Evolutionary conservation across 1,140 invertebrate genomes (phyloP).

Genomic region (Lordiphosa collinella): DNA sequence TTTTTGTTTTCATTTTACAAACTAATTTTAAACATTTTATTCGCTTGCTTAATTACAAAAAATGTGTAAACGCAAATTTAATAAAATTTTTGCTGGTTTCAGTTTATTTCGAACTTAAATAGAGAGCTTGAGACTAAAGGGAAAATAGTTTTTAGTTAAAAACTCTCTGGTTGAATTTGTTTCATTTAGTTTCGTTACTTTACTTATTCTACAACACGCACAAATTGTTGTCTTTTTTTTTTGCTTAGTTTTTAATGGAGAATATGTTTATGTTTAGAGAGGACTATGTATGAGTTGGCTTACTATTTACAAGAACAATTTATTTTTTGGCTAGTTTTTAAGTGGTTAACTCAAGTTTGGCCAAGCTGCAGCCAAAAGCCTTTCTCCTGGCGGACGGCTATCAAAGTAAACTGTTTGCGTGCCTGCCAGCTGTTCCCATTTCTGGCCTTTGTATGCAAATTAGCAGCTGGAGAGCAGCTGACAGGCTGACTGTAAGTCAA

Average conservation of each 20-base stretch:
- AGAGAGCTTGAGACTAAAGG: background rate
- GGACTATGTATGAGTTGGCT: background rate
- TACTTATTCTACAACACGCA: background rate
- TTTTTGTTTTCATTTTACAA: background rate
- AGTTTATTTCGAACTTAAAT: background rate
- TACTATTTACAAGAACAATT: constrained; percentile 36
- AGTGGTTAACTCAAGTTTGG: constrained; percentile 6
- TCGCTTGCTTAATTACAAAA: background rate
- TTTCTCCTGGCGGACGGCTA: constrained; percentile 11
- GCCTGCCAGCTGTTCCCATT: constrained; percentile 37
- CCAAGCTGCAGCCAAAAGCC: constrained; percentile 15
- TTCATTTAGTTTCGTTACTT: background rate
- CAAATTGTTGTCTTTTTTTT: background rate
- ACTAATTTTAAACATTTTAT: constrained; percentile 7
- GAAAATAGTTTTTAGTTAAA: background rate
- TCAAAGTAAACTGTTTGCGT: constrained; percentile 19
- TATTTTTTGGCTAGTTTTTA: constrained; percentile 33
- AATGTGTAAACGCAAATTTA: background rate
- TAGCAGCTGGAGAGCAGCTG: constrained; percentile 25
- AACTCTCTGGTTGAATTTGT: background rate
- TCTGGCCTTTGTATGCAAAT: constrained; percentile 71
- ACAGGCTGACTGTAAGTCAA: constrained; percentile 21
- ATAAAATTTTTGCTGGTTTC: background rate
- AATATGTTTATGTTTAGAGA: constrained; percentile 6
- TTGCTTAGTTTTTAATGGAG: constrained; percentile 5